Base-by-base conservation (phyloP, 2,888 invertebrate genomes). In the Molorchus minor region DNA sequence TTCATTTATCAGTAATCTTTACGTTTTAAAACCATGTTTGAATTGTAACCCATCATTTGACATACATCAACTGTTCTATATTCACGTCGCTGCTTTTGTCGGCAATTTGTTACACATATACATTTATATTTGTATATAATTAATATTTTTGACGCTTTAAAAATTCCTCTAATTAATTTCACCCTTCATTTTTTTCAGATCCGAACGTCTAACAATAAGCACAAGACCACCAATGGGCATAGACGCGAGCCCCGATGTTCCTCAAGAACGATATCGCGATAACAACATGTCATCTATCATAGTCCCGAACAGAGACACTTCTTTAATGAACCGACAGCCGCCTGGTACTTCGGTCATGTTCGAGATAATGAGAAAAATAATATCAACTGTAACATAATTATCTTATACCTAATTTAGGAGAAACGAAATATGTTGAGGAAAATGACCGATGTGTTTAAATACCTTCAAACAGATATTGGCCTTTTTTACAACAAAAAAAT, bases 261-360 rank as follows among this genome's bases (percentile, higher is more conserved):
- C 62, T 68, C 69, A 67, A 69, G 70, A 75, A 69, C 71, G 76
- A 79, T 77, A 76, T 74, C 67, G 68, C 74, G 80, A 80, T 80
- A 80, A 78, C 72, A 70, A 71, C 71, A 70, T 71, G 71, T 75
- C 76, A 80, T 80, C 80, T 76, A 80, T 80, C 80, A 80, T 79
- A 77, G 77, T 78, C 74, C 72, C 67, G 71, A 68, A 71, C 70
- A 76, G 76, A 73, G 75, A 76, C 77, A 75, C 73, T 77, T 75
- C 78, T 79, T 80, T 80, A 79, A 77, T 74, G 77, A 76, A 74
- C 71, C 75, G 79, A 78, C 78, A 75, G 77, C 77, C 78, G 76
- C 76, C 73, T 69, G 67, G 69, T 71, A 73, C 73, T 69, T 68
- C 63, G 68, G 65, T 68, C 73, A 68, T 72, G 75, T 74, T 68